Evolutionary conservation across 2,797 vertebrate genomes (phyloP), one percentile per base, ranked within the genome.

Genomic region (Pempheris klunzingeri): DNA sequence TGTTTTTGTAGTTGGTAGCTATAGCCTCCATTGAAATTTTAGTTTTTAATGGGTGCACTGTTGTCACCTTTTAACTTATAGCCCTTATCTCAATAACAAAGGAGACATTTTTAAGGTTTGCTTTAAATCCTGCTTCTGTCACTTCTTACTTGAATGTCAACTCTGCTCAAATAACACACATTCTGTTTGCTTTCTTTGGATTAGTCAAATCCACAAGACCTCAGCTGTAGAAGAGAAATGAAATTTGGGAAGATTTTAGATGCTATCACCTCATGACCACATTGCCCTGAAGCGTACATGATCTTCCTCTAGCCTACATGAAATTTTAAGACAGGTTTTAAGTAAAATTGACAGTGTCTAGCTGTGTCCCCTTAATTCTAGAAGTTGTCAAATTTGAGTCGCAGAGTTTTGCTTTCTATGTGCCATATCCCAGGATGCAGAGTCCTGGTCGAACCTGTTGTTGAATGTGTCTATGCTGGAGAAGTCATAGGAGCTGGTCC

Each of bases 401-500:
- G 1, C 32, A 54, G 44, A 22, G 7, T 71, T 79, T 74, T n/a
- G 50, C 86, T 83, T 78, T 80, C 36, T 60, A 59, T 75, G 88
- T 93, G 88, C 87, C 89, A 91, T 87, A 88, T 78, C 80, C 77
- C 84, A 85, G 85, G 74, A 81, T 88, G 76, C 80, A 69, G 39
- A 79, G 70, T 68, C 59, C 13, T 66, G 76, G 69, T 77, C 83
- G 22, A 83, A 68, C 67, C 32, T 63, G 44, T 71, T 64, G 18
- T 78, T 74, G 53, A 66, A 65, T 68, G 67, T 79, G 73, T 69
- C 46, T 15, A 72, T 65, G 77, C 81, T 85, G 84, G 64, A 78
- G 60, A 81, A 81, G 74, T 80, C 80, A 62, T 77, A 67, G 71
- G 81, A 80, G 79, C 70, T 81, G 78, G 90, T 91, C 85, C 77